Evolutionary conservation across 2,797 vertebrate genomes (phyloP), one percentile per base, ranked within the genome.

Genomic region (Pitangus sulphuratus): DNA sequence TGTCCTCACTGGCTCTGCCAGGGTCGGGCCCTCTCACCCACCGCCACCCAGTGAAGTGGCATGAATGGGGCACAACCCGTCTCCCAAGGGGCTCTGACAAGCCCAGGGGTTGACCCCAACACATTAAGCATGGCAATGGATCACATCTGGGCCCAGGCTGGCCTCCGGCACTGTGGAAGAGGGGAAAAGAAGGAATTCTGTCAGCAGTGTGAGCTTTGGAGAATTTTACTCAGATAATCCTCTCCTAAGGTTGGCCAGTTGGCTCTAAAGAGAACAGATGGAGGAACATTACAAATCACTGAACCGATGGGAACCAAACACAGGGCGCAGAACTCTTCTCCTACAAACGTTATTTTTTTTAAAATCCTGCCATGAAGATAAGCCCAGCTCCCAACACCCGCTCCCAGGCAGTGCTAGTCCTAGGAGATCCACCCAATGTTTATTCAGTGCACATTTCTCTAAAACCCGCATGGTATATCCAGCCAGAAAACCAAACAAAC

Each of bases 401-500:
- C 54, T 96, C 93, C 72, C 80, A 92, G 69, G 57, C 62, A 2
- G 66, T 14, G 26, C 78, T 57, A 8, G 3, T 79, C 84, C 84
- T 80, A 60, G 48, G 92, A 95, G 88, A 95, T 74, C 77, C 56
- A 93, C 64, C 64, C 93, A 31, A 31, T 94, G 94, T 85, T 96
- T 97, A 96, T 90, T 95, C 92, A 95, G 77, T 4, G 48, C 88
- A 61, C 86, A 93, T 92, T 90, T 96, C 78, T 90, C 93, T 89
- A 90, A 96, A 95, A 90, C 68, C 51, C 28, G 5, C 54, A 69
- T 62, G 56, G 57, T 88, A n/a, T 16, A 87, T 21, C 78, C 81
- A 93, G 92, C 84, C 95, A 96, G 65, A 75, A 89, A 93, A 90
- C 90, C 9, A 24, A 96, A 85, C 82, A 96, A 96, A 95, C 95